phyloP scores from a whole-genome alignment of 2,113 vertebrate genomes.

The Pseudorasbora parva region DNA sequence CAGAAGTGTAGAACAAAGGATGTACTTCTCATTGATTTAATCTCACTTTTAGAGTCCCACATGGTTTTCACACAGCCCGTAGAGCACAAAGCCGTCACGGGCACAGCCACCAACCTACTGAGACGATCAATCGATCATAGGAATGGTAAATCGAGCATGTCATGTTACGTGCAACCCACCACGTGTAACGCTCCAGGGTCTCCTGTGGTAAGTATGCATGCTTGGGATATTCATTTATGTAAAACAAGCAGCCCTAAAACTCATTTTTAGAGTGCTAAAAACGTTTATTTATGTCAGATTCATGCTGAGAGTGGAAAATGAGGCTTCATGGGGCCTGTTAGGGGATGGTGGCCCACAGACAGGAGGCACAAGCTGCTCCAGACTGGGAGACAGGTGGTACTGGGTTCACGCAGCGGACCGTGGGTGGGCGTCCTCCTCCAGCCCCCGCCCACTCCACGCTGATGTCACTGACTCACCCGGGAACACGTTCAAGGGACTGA shows the following conservation, averaged over 20 bases:
- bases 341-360: constrained; percentile 54
- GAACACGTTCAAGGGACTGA: constrained; percentile 42
- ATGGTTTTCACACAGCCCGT: neutral
- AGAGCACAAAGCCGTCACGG: constrained; percentile 17
- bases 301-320: constrained; percentile 43
- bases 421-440: constrained; percentile 71
- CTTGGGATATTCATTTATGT: neutral
- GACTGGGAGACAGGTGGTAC: constrained; percentile 75
- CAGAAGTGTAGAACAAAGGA: constrained; percentile 15
- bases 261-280: neutral
- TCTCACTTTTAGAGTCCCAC: constrained; percentile 33
- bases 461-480: constrained; percentile 65
- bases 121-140: neutral
- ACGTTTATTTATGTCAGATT: constrained; percentile 30
- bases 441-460: constrained; percentile 52
- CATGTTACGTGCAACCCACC: neutral
- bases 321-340: constrained; percentile 37
- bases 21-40: constrained; percentile 21
- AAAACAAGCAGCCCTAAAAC: neutral
- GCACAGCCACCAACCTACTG: neutral
- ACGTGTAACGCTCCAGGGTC: neutral
- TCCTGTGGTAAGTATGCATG: neutral
- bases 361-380: constrained; percentile 64
- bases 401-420: constrained; percentile 70
- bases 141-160: neutral